Percentiles rank a stretch among this genome's conserved stretches.
phyloP scores from a whole-genome alignment of 1,140 invertebrate genomes.

The Cotesia glomerata region DNA sequence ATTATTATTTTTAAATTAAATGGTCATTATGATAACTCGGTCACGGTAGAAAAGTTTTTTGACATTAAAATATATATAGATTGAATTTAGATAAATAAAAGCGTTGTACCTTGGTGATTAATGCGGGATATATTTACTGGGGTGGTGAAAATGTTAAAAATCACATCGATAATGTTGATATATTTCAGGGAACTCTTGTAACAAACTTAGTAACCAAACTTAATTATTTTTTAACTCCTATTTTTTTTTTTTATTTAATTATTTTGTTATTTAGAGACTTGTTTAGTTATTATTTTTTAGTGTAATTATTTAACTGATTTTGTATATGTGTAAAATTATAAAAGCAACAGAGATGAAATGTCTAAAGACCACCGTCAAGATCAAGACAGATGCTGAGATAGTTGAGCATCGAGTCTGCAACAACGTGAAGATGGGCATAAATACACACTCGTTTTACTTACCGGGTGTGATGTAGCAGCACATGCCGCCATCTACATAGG shows the following conservation, averaged over 20 bases:
- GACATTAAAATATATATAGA: not conserved
- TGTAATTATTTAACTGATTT: not conserved
- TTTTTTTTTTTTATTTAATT: not conserved
- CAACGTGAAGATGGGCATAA: not conserved
- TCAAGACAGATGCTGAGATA: constrained; percentile 17
- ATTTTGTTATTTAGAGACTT: not conserved
- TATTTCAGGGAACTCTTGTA: not conserved
- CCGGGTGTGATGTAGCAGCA: too few species aligned
- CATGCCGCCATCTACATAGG: too few species aligned
- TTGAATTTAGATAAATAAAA: not conserved
- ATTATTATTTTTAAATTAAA: not conserved
- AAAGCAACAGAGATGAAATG: not conserved
- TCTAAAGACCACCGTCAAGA: not conserved
- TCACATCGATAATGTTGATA: not conserved
- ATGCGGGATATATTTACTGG: too few species aligned
- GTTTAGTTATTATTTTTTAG: not conserved
- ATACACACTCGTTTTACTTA: too few species aligned
- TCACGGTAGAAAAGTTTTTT: not conserved
- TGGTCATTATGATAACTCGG: not conserved
- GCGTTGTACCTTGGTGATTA: not conserved
- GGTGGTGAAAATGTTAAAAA: not conserved
- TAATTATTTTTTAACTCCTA: not conserved
- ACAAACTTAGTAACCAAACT: too few species aligned
- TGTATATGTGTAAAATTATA: not conserved
- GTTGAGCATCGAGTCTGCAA: not conserved